Evolutionary conservation across 2,888 invertebrate genomes (phyloP), one percentile per base, ranked within the genome.

Genomic region (Psylliodes chrysocephalus): DNA sequence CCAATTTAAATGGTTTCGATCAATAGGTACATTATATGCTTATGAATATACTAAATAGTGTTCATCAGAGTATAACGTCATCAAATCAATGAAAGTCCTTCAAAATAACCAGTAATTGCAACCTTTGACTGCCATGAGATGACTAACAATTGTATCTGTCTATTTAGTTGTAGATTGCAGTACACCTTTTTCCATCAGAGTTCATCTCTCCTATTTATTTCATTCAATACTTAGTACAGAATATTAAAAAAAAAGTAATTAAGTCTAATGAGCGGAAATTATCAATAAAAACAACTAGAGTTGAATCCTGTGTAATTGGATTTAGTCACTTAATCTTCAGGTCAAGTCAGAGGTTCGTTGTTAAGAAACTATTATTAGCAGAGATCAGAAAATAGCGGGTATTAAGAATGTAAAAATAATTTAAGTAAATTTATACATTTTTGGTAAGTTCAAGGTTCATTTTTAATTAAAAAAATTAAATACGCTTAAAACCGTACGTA

Each of bases 31-130:
- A 47, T 18, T 25, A 19, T n/a, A 47, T 8, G 22, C 10, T 47
- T 15, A 47, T 12, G n/a, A 18, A 18, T 44, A 44, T 12, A 44
- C n/a, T 33, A 10, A 40, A 40, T 17, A 15, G 8, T 12, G 18
- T 17, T 15, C 18, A 44, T 44, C 44, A 44, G 44, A 17, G 15
- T 44, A 44, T 44, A 15, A 44, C 44, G 44, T 44, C 44, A 44
- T 8, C 17, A 33, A 1, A 44, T 44, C 44, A 18, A 44, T 44
- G 5, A 44, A 44, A 44, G 44, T 10, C 44, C 44, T 44, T 44
- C 44, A 19, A 44, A 40, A 44, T 44, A 44, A 44, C 44, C 10
- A 44, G 17, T 44, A 40, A 44, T 44, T 44, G 44, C 44, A 44
- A 44, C 44, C 17, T 17, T 44, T 44, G 17, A 44, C 44, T 44